Evolutionary conservation across 2,888 invertebrate species (phyloP).

Genomic region (Pelosia muscerda): DNA sequence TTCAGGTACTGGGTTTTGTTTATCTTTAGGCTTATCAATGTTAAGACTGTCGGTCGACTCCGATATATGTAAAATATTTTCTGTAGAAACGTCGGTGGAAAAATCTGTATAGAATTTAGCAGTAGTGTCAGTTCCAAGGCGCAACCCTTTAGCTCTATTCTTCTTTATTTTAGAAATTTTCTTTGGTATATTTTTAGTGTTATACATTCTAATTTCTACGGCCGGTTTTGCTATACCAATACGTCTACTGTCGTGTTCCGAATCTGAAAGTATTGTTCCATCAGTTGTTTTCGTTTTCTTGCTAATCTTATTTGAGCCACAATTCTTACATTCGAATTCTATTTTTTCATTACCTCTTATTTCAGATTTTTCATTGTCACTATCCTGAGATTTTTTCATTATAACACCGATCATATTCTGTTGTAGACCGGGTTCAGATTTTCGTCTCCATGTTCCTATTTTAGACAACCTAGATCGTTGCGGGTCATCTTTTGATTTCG

Average conservation of each 20-base stretch:
- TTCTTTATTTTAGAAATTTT: constrained; percentile 91
- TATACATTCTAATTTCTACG: constrained; percentile 88
- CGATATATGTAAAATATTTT: constrained; percentile 88
- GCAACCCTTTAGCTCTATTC: constrained; percentile 86
- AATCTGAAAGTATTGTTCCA: constrained; percentile 71
- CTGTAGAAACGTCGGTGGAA: constrained; percentile 88
- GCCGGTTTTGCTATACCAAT: constrained; percentile 64
- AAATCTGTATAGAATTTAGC: constrained; percentile 90
- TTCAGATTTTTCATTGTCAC: constrained; percentile 72
- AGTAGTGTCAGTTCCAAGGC: constrained; percentile 81
- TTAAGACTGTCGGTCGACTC: constrained; percentile 89
- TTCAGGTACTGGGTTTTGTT: constrained; percentile 56
- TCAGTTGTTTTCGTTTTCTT: constrained; percentile 67
- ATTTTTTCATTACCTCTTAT: constrained; percentile 76
- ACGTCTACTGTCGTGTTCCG: constrained; percentile 72
- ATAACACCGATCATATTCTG: constrained; percentile 72
- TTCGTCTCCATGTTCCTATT: constrained; percentile 90
- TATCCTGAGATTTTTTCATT: constrained; percentile 73
- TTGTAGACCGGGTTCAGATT: constrained; percentile 90
- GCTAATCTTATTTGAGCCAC: constrained; percentile 79
- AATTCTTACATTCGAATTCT: constrained; percentile 81
- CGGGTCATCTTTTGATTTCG: constrained; percentile 84
- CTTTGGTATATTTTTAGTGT: constrained; percentile 90
- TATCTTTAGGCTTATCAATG: constrained; percentile 70
- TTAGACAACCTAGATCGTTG: constrained; percentile 80